These are phyloP conservation scores for Otus sunia DNA, from an alignment of 2,113 vertebrate species.

Conservation along the genomic window DNA sequence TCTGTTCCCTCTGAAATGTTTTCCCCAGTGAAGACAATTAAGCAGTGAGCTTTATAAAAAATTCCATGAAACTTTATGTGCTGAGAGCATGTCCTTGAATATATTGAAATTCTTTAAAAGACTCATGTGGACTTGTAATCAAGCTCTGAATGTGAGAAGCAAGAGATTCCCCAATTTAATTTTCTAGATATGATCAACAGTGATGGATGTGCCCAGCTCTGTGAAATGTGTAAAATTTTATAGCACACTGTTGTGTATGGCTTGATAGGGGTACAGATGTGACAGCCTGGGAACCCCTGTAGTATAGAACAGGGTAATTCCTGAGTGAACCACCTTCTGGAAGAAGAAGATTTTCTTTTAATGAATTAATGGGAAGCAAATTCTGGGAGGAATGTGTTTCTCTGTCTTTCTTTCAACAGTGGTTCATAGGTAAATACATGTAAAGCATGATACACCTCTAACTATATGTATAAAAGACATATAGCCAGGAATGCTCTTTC, in stretches of 20 bases:
- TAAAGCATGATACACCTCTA: not conserved
- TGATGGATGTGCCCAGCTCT: not conserved
- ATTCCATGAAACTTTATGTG: not conserved
- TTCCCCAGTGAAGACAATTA: not conserved
- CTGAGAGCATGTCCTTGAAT: not conserved
- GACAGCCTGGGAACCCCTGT: not conserved
- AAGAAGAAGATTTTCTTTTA: not conserved
- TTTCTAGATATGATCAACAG: not conserved
- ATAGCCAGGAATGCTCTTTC: not conserved
- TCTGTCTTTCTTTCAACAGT: not conserved
- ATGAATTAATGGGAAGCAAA: not conserved
- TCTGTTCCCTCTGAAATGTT: not conserved
- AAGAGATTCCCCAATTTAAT: not conserved
- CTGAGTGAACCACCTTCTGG: not conserved
- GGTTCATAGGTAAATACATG: not conserved
- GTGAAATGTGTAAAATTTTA: not conserved
- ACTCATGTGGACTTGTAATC: not conserved
- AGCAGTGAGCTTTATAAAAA: not conserved
- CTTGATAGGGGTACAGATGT: not conserved
- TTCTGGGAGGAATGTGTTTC: not conserved
- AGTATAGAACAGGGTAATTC: not conserved
- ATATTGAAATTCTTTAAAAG: not conserved
- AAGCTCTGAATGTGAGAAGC: not conserved
- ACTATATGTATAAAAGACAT: not conserved
- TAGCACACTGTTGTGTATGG: fast-evolving